These are phyloP conservation scores for Dromas ardeola DNA, from an alignment of 2,113 vertebrate genomes.

Conservation along the genomic window DNA sequence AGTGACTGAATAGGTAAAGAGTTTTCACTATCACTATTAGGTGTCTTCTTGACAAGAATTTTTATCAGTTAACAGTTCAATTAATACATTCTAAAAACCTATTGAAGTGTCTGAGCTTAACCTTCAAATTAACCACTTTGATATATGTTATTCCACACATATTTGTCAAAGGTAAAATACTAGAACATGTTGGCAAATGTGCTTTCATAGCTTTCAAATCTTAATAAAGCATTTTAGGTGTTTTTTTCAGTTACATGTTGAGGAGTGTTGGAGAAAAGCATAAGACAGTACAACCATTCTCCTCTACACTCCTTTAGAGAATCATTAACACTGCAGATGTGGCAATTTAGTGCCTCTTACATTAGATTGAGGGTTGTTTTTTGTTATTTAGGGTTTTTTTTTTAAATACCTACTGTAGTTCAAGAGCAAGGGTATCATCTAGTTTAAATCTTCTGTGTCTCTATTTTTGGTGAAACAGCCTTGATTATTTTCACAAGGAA, in stretches of 20 bases:
- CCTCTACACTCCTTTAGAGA: not conserved
- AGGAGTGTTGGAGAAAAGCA: not conserved
- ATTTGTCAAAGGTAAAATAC: not conserved
- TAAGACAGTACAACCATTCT: not conserved
- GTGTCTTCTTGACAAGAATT: not conserved
- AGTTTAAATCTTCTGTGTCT: not conserved
- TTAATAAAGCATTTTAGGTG: not conserved
- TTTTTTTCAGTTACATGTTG: not conserved
- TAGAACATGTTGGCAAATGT: not conserved
- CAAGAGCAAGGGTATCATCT: not conserved
- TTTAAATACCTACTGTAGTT: not conserved
- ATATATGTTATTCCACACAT: not conserved
- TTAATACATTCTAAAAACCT: not conserved
- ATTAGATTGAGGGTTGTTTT: not conserved
- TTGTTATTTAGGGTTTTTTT: not conserved
- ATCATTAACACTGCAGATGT: not conserved
- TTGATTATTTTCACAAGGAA: slow-evolving; percentile 37
- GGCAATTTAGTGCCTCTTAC: not conserved
- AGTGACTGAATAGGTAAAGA: not conserved
- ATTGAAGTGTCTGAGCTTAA: not conserved
- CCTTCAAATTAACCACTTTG: not conserved
- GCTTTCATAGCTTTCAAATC: not conserved
- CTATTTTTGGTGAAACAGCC: slow-evolving; percentile 26
- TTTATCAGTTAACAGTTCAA: not conserved
- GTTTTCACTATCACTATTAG: not conserved